Evolutionary conservation across 35 echinoderm and acorn worm species (phyloP).

Genomic region (Hemicentrotus pulcherrimus): DNA sequence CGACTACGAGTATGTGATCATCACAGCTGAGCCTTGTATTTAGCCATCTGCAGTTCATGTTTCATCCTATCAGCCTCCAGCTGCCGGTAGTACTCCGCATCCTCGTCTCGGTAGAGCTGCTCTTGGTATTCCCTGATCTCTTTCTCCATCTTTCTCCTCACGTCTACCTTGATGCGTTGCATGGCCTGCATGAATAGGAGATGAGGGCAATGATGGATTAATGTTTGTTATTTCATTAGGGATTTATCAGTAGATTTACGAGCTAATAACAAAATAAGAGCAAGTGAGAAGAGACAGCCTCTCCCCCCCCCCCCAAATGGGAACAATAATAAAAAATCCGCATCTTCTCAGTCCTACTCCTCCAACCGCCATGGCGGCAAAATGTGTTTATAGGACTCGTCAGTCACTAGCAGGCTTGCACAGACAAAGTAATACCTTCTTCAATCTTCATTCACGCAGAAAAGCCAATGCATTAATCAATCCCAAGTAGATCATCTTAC

Average conservation of each 20-base stretch:
- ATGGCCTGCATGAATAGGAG: slow-evolving; percentile 61
- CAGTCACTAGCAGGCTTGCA: too few relatives aligned
- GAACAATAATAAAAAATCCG: too few relatives aligned
- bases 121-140: slow-evolving; percentile 89
- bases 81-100: slow-evolving; percentile 81
- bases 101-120: slow-evolving; percentile 82
- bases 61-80: slow-evolving; percentile 88
- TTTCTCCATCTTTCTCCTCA: slow-evolving; percentile 89
- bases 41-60: slow-evolving; percentile 63
- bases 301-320: too few relatives aligned
- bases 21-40: slow-evolving; percentile 82
- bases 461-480: too few relatives aligned
- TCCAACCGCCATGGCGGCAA: too few relatives aligned
- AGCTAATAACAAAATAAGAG: not conserved
- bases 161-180: slow-evolving; percentile 76
- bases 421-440: too few relatives aligned
- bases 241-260: not conserved
- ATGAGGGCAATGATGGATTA: not conserved
- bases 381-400: too few relatives aligned
- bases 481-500: too few relatives aligned
- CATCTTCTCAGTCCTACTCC: too few relatives aligned
- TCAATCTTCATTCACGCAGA: too few relatives aligned
- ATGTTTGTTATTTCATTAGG: not conserved
- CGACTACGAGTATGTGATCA: not conserved
- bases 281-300: too few relatives aligned